Conservation (phyloP, 2,888 invertebrate species). For the Coleophora deauratella region DNA sequence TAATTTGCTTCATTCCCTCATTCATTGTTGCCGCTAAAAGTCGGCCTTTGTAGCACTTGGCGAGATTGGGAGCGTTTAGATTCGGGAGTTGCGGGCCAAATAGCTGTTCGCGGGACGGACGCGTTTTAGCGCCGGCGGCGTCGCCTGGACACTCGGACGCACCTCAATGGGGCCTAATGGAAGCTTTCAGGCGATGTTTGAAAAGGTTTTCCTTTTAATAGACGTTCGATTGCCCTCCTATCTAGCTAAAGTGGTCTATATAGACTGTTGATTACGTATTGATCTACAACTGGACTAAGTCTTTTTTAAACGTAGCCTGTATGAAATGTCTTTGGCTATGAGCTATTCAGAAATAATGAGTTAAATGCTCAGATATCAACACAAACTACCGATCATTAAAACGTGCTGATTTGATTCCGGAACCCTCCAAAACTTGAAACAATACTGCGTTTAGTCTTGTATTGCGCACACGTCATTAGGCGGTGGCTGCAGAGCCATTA, state of each 20-base stretch:
- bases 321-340: no score
- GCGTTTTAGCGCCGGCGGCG: constrained; percentile 37
- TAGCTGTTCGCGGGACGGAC: constrained; percentile 52
- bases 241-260: neutral
- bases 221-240: constrained; percentile 1
- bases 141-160: constrained; percentile 28
- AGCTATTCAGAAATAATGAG: no score
- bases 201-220: constrained; percentile 28
- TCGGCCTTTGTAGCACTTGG: constrained; percentile 68
- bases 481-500: constrained; percentile 25
- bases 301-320: no score
- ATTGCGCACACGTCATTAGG: constrained; percentile 21
- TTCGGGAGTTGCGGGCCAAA: constrained; percentile 48
- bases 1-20: constrained; percentile 65
- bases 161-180: constrained; percentile 48
- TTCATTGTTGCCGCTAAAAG: constrained; percentile 69
- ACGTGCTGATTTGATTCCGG: no score
- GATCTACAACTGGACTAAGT: no score
- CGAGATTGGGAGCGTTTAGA: constrained; percentile 71
- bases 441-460: constrained; percentile 10
- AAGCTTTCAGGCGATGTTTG: constrained; percentile 33
- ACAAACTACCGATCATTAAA: no score
- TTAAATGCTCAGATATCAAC: no score
- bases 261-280: neutral
- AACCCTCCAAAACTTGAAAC: constrained; percentile 4